Evolutionary conservation across 2,888 invertebrate species (phyloP).

Genomic region (Agrotis exclamationis): DNA sequence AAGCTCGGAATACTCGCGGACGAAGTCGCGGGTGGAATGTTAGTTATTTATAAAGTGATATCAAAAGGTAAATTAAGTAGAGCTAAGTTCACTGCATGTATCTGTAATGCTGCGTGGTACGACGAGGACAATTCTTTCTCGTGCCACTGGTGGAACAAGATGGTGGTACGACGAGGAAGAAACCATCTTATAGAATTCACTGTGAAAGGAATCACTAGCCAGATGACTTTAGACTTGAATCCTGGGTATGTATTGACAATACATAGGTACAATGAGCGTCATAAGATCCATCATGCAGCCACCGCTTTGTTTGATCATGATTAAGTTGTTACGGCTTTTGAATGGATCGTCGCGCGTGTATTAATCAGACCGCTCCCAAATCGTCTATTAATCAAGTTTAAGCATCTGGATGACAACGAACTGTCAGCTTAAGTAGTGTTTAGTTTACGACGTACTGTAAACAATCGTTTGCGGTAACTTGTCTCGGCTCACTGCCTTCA

Average conservation of each 20-base stretch:
- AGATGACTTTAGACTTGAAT: background rate
- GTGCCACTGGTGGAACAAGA: too few species aligned
- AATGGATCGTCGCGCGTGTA: constrained; percentile 80
- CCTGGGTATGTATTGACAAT: constrained; percentile 25
- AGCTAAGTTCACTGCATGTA: too few species aligned
- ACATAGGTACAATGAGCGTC: constrained; percentile 30
- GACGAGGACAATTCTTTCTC: too few species aligned
- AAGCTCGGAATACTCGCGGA: too few species aligned
- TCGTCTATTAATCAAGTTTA: constrained; percentile 90
- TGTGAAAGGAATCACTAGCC: background rate
- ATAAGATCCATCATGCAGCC: constrained; percentile 75
- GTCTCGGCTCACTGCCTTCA: constrained; percentile 80
- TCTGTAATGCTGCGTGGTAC: too few species aligned
- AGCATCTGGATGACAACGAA: constrained; percentile 89
- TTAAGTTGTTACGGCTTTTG: constrained; percentile 81
- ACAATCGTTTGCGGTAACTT: constrained; percentile 85
- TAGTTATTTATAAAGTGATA: too few species aligned
- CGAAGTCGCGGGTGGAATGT: too few species aligned
- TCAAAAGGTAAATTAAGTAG: too few species aligned
- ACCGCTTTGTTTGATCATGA: constrained; percentile 82
- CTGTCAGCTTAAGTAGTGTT: constrained; percentile 90
- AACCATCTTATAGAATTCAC: too few species aligned
- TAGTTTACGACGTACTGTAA: constrained; percentile 85
- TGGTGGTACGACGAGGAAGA: too few species aligned
- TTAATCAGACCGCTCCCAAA: constrained; percentile 86